Evolutionary conservation across 2,797 vertebrate species (phyloP), one percentile per base, ranked within the genome.

Genomic region (Micropoecilia bifurca): DNA sequence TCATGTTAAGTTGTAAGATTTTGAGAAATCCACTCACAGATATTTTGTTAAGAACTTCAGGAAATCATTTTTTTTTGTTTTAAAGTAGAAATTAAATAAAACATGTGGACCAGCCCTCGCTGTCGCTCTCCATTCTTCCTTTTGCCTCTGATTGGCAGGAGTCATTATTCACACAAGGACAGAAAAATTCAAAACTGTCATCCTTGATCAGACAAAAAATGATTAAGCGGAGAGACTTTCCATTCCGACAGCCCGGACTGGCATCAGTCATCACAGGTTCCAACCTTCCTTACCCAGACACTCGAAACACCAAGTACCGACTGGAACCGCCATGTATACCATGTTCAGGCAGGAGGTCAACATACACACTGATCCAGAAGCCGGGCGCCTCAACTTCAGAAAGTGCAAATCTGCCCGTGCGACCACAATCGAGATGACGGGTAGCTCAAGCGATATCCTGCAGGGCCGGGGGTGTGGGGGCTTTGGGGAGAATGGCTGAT

Each of bases 401-500:
- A 81, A 84, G 88, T 85, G 84, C 76, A 83, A 77, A 80, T 81
- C 77, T 75, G 75, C 79, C 55, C 61, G 57, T 72, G 74, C 76
- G 76, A 82, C 71, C 75, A 80, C 80, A 83, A 88, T 88, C 61
- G 71, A 84, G 85, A 76, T 93, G 90, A 93, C 86, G 88, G 79
- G 63, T 77, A 45, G 77, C 85, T 86, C 77, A 76, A 87, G 82
- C 77, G 79, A 79, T 87, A 77, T 57, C 50, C 48, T n/a, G 39
- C 36, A 53, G 45, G 72, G 59, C 18, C 18, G 61, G 36, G 47
- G 20, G 59, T 63, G 39, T 18, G 1, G 45, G 4, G 43, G 25
- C 36, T 28, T 66, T 20, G 16, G 47, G 72, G 59, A 30, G 36
- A 45, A 47, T 53, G 74, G 78, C 53, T n/a, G 47, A 77, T 71